Evolutionary conservation across 1,140 invertebrate species (phyloP).

Genomic region (Drosophila micromelanica): DNA sequence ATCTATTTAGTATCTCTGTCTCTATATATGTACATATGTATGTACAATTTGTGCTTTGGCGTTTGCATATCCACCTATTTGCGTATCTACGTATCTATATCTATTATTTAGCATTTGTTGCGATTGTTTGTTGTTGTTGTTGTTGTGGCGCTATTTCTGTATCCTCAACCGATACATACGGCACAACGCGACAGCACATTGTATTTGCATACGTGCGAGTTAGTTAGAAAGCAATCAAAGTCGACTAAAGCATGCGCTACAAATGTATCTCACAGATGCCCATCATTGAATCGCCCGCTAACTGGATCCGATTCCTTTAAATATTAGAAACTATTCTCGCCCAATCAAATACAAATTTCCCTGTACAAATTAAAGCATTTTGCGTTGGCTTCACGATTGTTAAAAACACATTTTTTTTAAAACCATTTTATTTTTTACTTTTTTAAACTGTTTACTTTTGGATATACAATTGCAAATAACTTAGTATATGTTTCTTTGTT

Average conservation of each 20-base stretch:
- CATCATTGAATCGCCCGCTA: not conserved
- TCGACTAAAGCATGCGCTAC: conserved; percentile 26
- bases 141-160: conserved; percentile 29
- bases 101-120: conserved; percentile 71
- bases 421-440: not conserved
- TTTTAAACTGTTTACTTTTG: not conserved
- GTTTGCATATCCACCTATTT: conserved; percentile 24
- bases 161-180: conserved; percentile 8
- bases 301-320: not conserved
- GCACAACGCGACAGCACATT: conserved; percentile 13
- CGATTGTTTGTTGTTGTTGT: conserved; percentile 3
- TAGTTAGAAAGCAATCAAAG: not conserved
- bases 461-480: conserved; percentile 1
- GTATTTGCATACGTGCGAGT: conserved; percentile 28
- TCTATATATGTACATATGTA: not conserved
- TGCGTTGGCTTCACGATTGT: not conserved
- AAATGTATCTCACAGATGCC: conserved; percentile 17
- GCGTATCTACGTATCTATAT: conserved; percentile 21
- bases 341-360: too few species aligned
- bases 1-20: conserved; percentile 41
- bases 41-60: conserved; percentile 7
- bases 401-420: not conserved
- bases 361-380: not conserved
- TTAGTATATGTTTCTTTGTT: conserved; percentile 41
- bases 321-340: too few species aligned